These are phyloP conservation scores for Nixonia krombeini DNA, from an alignment of 1,140 invertebrate genomes.

Conservation along the genomic window DNA sequence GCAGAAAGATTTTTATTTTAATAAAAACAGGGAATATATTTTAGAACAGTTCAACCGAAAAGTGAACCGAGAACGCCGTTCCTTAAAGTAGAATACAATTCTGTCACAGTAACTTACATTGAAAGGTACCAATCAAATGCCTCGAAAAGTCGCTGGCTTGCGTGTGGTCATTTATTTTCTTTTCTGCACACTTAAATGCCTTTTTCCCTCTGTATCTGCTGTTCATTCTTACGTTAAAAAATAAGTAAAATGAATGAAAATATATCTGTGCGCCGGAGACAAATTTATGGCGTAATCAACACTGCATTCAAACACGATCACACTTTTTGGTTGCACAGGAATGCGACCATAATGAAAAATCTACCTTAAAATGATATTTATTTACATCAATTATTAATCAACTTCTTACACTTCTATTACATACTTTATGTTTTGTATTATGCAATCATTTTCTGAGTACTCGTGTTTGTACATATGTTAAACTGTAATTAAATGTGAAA, in stretches of 20 bases:
- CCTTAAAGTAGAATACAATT: slow-evolving; percentile 59
- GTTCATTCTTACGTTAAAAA: slow-evolving; percentile 15
- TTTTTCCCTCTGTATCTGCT: slow-evolving; percentile 5
- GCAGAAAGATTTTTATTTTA: slow-evolving; percentile 21
- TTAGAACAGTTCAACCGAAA: slow-evolving; percentile 25
- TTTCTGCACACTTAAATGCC: slow-evolving; percentile 14
- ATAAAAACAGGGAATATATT: slow-evolving; percentile 14
- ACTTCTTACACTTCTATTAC: too few relatives aligned
- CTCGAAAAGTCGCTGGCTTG: slow-evolving; percentile 51
- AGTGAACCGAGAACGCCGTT: slow-evolving; percentile 30
- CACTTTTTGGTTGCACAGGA: slow-evolving; percentile 53
- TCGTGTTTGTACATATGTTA: too few relatives aligned
- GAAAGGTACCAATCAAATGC: slow-evolving; percentile 60
- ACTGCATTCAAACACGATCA: slow-evolving; percentile 69
- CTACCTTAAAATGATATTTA: slow-evolving; percentile 31
- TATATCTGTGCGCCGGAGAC: slow-evolving; percentile 60
- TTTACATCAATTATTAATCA: too few relatives aligned
- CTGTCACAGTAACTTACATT: slow-evolving; percentile 56
- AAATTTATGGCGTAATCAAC: slow-evolving; percentile 72
- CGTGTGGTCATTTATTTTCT: slow-evolving; percentile 40
- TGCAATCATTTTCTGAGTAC: too few relatives aligned
- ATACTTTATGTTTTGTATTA: too few relatives aligned
- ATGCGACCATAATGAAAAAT: slow-evolving; percentile 18
- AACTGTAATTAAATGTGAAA: too few relatives aligned
- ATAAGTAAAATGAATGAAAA: slow-evolving; percentile 37